Evolutionary conservation across 2,113 vertebrate species (phyloP), one percentile per base, ranked within the genome.

Genomic region (Sinosuthora webbiana): DNA sequence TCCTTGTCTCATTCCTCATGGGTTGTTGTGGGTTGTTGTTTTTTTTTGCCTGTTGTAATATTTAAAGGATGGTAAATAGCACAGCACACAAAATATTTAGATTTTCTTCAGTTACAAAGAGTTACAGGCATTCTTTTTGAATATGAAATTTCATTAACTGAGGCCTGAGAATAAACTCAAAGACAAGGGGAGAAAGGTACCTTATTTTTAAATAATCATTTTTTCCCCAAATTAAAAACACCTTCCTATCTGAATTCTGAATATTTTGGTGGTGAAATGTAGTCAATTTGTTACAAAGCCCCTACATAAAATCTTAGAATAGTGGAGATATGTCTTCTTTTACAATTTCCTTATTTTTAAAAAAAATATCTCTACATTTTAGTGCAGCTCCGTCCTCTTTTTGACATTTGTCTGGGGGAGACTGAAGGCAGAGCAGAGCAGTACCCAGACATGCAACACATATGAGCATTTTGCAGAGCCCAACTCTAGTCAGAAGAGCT

Each of bases 1-100:
- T 69, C 15, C 25, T 62, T 3, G 3, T 78, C 33, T 83, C 49
- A 17, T 73, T 95, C 11, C 10, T 83, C 23, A 0, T 52, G 13
- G 1, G 6, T 0, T 3, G 37, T 39, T 39, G 8, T 39, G 37
- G 10, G 37, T 39, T 39, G 37, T 39, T 39, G n/a, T 39, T 39
- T 44, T 49, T 62, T 65, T 68, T 60, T 41, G 11, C n/a, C 20
- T 41, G 4, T n/a, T 56, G 13, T 33, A 49, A 80, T 53, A 49
- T 65, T 76, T 57, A 83, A 68, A 73, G 31, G 10, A 49, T 0
- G 2, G 21, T 49, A 47, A 85, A 73, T 45, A 73, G 31, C 27
- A 37, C 3, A 45, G 24, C 13, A 53, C 4, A 24, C 15, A 35
- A 77, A 57, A 4, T 68, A 23, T 25, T 49, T 68, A 10, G 8